Base-by-base conservation (phyloP, 1,140 invertebrate species). In the Anadara kagoshimensis region DNA sequence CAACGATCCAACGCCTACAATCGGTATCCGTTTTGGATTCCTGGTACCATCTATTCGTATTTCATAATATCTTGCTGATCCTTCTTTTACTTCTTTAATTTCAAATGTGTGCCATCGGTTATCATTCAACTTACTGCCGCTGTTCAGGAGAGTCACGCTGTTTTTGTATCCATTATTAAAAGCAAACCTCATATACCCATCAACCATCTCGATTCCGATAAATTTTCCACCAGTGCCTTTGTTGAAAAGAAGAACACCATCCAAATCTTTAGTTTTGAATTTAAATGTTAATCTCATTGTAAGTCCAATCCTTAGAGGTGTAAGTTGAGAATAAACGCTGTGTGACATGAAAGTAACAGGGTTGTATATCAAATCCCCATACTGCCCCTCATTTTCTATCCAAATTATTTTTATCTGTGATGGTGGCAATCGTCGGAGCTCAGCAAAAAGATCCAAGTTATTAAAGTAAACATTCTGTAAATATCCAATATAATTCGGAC, bases 191-290 rank as follows among this genome's bases (percentile, higher is more conserved):
- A 98, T 88, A 10, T 92, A 91, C 4, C 93, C 92, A 61, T 94
- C 91, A 14, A 92, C 89, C 0, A 98, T 89, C 86, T 98, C 97
- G 26, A 99, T 84, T 0, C 96, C 94, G 29, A 99, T 91, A 84
- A 98, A 98, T 86, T 99, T 97, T 80, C 97, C 95, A 10, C 93
- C 92, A 80, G 96, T 94, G 85, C 97, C 97, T 0, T 96, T 96
- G 85, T 98, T 98, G 90, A 98, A 98, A 0, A 98, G 88, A 0
- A 99, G 85, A 0, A 98, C 86, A 0, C 96, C 97, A 70, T 96
- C 94, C 0, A 93, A 90, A 14, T 93, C 89, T 74, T 95, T 75
- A 5, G 87, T 88, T 70, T 85, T 87, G 68, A 88, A 86, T 57
- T 85, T 76, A 54, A 88, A 83, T 20, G 82, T 72, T 1, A 87